phyloP scores from a whole-genome alignment of 2,113 vertebrate species.

The Hypanus sabinus region DNA sequence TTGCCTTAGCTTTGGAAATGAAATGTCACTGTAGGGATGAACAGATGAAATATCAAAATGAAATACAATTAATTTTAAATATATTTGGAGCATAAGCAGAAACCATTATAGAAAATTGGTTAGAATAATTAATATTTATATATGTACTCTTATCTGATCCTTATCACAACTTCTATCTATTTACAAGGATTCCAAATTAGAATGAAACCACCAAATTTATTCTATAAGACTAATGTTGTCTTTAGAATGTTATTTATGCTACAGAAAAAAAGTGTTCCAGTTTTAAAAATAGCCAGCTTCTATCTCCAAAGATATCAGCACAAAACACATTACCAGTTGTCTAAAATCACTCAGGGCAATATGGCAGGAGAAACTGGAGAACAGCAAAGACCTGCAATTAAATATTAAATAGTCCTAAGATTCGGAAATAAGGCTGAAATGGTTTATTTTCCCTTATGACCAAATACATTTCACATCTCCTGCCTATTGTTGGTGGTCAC shows the following conservation, averaged over 20 bases:
- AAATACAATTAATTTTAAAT: background rate
- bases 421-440: background rate
- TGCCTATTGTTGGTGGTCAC: background rate
- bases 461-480: background rate
- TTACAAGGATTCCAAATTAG: background rate
- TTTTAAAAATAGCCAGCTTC: constrained; percentile 11
- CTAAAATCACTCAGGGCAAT: background rate
- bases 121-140: background rate
- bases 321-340: constrained; percentile 5
- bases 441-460: background rate
- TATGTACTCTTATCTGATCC: background rate
- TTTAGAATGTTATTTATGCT: background rate
- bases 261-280: background rate
- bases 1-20: background rate
- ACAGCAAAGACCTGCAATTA: background rate
- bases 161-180: background rate
- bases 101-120: background rate
- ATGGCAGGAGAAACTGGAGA: background rate
- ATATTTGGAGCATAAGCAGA: background rate
- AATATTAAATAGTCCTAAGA: background rate
- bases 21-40: background rate
- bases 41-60: background rate
- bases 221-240: background rate
- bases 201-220: background rate
- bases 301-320: background rate